These are phyloP conservation scores for Isurus oxyrinchus DNA, from an alignment of 2,113 vertebrate genomes.

Conservation along the genomic window DNA sequence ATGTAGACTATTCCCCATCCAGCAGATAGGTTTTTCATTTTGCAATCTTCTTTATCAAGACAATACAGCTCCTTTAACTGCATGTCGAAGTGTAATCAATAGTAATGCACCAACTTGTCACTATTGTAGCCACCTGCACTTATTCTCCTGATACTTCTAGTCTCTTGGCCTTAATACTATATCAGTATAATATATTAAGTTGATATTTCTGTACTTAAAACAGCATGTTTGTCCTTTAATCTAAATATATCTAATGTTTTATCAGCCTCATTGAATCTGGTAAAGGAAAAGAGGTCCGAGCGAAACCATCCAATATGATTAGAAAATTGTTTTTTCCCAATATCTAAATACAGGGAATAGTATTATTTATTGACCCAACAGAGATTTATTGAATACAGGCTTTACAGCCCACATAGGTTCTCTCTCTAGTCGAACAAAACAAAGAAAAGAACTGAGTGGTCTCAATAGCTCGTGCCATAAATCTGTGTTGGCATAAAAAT, in stretches of 20 bases:
- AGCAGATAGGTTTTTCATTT: conserved; percentile 15
- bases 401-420: conserved; percentile 32
- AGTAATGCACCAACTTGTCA: conserved; percentile 22
- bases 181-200: background rate
- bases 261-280: background rate
- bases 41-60: conserved; percentile 25
- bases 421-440: conserved; percentile 29
- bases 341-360: conserved; percentile 28
- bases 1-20: background rate
- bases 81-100: conserved; percentile 20
- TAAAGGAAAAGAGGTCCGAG: background rate
- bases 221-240: background rate
- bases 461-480: conserved; percentile 29
- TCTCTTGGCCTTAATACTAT: background rate
- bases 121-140: conserved; percentile 17
- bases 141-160: conserved; percentile 3
- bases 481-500: conserved; percentile 34
- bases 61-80: conserved; percentile 25
- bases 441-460: conserved; percentile 28
- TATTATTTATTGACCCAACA: conserved; percentile 26
- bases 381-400: conserved; percentile 34
- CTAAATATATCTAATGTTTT: background rate
- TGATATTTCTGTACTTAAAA: background rate
- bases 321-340: conserved; percentile 24
- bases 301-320: conserved; percentile 20